These are phyloP conservation scores for Pseudorasbora parva DNA, from an alignment of 2,113 vertebrate species.

Conservation along the genomic window DNA sequence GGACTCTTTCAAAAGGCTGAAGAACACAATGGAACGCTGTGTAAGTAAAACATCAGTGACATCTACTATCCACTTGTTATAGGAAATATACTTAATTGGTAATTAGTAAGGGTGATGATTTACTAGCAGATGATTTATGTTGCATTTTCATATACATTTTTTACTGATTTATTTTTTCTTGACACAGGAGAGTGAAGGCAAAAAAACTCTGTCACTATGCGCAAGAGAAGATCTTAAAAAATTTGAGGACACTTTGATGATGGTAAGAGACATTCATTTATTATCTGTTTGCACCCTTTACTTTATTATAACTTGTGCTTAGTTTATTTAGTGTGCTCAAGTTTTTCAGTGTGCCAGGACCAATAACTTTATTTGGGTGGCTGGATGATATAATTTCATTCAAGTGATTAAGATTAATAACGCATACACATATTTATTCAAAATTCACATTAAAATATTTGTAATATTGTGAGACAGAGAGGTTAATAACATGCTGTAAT, in stretches of 20 bases:
- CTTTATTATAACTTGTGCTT: neutral
- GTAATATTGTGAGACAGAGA: neutral
- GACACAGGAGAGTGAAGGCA: slow-evolving; percentile 54
- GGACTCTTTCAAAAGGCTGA: slow-evolving; percentile 67
- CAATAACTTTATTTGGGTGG: neutral
- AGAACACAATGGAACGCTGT: slow-evolving; percentile 65
- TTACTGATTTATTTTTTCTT: neutral
- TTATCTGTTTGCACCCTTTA: neutral
- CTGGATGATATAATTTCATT: neutral
- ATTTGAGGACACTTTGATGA: slow-evolving; percentile 64
- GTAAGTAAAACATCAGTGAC: slow-evolving; percentile 75
- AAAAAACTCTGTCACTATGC: slow-evolving; percentile 63
- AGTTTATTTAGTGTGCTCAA: neutral
- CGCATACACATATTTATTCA: neutral
- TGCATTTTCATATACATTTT: neutral
- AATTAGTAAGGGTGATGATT: too few relatives aligned
- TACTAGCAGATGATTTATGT: neutral
- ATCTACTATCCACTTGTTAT: neutral
- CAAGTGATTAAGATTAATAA: neutral
- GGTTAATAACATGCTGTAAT: neutral
- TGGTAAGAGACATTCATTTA: slow-evolving; percentile 62
- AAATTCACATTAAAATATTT: neutral
- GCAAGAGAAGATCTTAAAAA: slow-evolving; percentile 67
- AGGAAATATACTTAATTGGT: neutral
- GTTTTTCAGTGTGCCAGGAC: neutral